These are phyloP conservation scores for Koerneria pararmatus DNA, from an alignment of 2,888 invertebrate genomes.

Conservation along the genomic window DNA sequence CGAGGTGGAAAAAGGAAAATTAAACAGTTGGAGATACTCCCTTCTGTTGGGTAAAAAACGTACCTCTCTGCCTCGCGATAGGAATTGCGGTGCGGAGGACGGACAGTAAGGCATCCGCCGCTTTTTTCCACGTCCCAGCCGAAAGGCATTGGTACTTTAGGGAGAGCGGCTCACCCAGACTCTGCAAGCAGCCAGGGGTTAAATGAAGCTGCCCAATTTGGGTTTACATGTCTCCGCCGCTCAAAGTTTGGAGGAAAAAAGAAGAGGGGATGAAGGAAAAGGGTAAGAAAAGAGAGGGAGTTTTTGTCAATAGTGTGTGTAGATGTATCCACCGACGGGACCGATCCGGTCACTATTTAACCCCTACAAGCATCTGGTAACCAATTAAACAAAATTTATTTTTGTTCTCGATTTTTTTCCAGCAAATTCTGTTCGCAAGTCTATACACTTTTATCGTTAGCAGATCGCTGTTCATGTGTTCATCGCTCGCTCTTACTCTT, in stretches of 20 bases:
- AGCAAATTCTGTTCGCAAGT: too few relatives aligned
- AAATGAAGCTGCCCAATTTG: neutral
- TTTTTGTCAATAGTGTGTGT: too few relatives aligned
- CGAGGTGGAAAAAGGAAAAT: neutral
- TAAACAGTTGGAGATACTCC: too few relatives aligned
- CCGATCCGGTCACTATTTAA: too few relatives aligned
- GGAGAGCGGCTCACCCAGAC: conserved; percentile 73
- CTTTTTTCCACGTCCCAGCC: conserved; percentile 78
- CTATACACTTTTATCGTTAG: too few relatives aligned
- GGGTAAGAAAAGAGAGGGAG: too few relatives aligned
- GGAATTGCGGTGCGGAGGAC: conserved; percentile 81
- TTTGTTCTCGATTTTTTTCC: too few relatives aligned
- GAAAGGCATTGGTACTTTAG: conserved; percentile 79
- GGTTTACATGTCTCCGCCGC: neutral
- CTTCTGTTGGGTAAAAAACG: neutral
- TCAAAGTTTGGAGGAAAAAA: too few relatives aligned
- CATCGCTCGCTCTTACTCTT: neutral
- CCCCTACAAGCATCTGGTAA: too few relatives aligned
- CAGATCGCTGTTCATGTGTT: neutral
- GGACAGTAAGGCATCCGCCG: conserved; percentile 73
- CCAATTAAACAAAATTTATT: too few relatives aligned
- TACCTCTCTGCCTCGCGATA: conserved; percentile 74
- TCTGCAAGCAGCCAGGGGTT: conserved; percentile 64
- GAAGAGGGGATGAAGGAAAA: too few relatives aligned
- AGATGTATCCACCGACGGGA: too few relatives aligned